Evolutionary conservation across 2,797 vertebrate genomes (phyloP).

Genomic region (Micromesistius poutassou): DNA sequence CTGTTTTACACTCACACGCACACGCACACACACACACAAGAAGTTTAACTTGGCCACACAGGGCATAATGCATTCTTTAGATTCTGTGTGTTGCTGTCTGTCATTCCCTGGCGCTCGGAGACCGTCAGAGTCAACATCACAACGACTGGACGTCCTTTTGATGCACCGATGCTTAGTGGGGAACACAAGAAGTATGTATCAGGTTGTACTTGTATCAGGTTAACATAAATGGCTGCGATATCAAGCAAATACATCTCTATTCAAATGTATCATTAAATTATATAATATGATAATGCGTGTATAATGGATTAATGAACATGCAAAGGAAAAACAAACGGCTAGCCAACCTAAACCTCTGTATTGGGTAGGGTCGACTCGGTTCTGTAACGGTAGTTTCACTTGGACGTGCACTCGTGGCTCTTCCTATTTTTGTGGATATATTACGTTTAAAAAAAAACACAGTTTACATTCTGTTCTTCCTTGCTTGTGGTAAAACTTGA

Average conservation of each 20-base stretch:
- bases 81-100: conserved; percentile 40
- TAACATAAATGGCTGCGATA: neutral
- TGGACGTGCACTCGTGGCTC: neutral
- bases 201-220: neutral
- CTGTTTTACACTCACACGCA: conserved; percentile 9
- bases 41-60: neutral
- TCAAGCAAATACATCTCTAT: neutral
- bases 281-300: neutral
- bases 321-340: neutral
- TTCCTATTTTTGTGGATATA: neutral
- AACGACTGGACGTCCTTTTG: neutral
- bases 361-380: neutral
- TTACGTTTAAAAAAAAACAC: neutral
- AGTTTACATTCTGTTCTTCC: neutral
- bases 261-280: neutral
- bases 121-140: conserved; percentile 36
- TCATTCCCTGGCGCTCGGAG: conserved; percentile 27
- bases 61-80: conserved; percentile 34
- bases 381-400: neutral
- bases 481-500: neutral
- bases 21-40: neutral
- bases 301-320: neutral
- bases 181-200: neutral
- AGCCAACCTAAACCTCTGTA: neutral
- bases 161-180: neutral